These are phyloP conservation scores for Psittacula derbiana DNA, from an alignment of 2,797 vertebrate species.

Conservation along the genomic window DNA sequence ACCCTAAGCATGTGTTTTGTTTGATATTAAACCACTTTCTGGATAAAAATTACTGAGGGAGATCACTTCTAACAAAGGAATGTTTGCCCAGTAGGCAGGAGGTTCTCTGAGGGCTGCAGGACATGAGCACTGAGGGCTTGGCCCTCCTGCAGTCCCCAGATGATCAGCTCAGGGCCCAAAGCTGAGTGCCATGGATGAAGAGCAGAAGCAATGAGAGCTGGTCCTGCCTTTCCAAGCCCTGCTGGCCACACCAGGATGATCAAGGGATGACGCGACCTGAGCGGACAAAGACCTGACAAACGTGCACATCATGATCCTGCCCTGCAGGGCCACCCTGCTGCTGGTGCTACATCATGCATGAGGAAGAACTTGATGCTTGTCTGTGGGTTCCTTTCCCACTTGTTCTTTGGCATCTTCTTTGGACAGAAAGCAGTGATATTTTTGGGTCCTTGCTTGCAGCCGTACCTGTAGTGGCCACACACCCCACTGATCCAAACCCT, in stretches of 20 bases:
- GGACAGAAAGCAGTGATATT: neutral
- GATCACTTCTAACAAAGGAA: neutral
- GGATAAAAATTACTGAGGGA: neutral
- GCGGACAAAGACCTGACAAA: neutral
- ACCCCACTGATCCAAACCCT: neutral
- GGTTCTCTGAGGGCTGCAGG: neutral
- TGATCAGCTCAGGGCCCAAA: neutral
- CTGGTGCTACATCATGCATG: fast-evolving
- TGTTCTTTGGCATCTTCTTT: neutral
- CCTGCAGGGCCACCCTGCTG: neutral
- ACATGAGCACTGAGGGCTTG: neutral
- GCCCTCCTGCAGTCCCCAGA: fast-evolving
- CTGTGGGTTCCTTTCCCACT: neutral
- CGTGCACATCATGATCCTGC: fast-evolving
- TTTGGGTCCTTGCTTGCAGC: neutral
- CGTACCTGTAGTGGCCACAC: fast-evolving
- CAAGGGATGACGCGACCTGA: neutral
- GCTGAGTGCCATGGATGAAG: neutral
- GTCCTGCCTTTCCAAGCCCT: neutral
- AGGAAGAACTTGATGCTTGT: neutral
- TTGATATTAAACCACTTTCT: neutral
- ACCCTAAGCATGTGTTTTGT: neutral
- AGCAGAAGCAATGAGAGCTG: neutral
- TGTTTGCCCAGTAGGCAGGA: neutral
- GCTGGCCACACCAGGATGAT: neutral